Evolutionary conservation across 2,888 invertebrate species (phyloP).

Genomic region (Stomorhina lunata): DNA sequence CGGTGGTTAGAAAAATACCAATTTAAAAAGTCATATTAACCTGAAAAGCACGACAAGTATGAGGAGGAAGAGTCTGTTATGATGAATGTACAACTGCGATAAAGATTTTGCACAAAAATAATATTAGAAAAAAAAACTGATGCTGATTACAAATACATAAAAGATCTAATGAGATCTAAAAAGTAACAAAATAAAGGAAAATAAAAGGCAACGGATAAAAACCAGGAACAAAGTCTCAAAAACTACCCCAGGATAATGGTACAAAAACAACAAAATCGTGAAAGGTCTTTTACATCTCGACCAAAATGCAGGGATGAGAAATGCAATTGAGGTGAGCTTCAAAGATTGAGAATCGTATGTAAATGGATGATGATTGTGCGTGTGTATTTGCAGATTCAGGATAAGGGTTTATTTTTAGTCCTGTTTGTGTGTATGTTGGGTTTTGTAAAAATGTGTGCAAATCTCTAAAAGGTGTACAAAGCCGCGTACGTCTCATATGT

Average conservation of each 20-base stretch:
- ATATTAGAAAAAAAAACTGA: constrained; percentile 69
- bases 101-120: constrained; percentile 43
- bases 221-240: constrained; percentile 52
- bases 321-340: constrained; percentile 63
- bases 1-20: constrained; percentile 49
- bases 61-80: constrained; percentile 47
- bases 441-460: constrained; percentile 54
- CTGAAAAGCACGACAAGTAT: constrained; percentile 62
- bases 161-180: constrained; percentile 65
- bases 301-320: constrained; percentile 44
- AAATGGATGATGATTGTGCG: not conserved
- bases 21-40: constrained; percentile 52
- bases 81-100: constrained; percentile 61
- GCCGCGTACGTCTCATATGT: constrained; percentile 63
- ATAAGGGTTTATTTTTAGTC: constrained; percentile 47
- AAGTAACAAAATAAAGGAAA: constrained; percentile 58
- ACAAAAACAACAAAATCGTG: not conserved
- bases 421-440: not conserved
- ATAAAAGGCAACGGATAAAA: constrained; percentile 34
- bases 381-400: not conserved
- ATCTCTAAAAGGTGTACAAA: constrained; percentile 67
- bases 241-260: constrained; percentile 49
- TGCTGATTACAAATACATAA: constrained; percentile 59
- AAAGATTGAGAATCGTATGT: constrained; percentile 11
- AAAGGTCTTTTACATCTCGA: not conserved